phyloP scores from a whole-genome alignment of 1,140 invertebrate species.

The Goniozus legneri region DNA sequence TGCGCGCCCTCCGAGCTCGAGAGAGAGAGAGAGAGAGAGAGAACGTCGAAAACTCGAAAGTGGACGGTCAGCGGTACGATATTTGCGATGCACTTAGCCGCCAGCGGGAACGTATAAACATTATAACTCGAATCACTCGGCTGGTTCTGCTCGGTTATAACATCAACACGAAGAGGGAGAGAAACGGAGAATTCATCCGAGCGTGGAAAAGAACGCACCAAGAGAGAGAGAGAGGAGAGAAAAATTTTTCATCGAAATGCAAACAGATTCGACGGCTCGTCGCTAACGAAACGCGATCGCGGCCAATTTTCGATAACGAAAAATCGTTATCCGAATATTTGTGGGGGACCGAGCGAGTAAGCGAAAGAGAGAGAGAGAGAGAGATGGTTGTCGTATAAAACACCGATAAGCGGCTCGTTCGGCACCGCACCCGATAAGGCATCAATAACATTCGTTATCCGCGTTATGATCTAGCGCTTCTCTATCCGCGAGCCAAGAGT shows the following conservation, averaged over 20 bases:
- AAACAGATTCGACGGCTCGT: neutral
- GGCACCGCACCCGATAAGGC: constrained; percentile 20
- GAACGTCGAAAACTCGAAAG: too few relatives aligned
- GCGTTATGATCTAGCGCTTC: constrained; percentile 13
- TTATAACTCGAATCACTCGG: too few relatives aligned
- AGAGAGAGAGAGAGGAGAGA: neutral
- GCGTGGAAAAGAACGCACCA: constrained; percentile 9
- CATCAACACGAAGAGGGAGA: too few relatives aligned
- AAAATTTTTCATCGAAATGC: neutral
- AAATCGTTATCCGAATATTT: neutral
- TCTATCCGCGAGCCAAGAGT: neutral
- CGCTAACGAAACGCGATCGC: neutral
- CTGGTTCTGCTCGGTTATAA: too few relatives aligned
- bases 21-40: too few relatives aligned
- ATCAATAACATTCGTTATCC: constrained; percentile 45
- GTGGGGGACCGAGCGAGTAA: neutral
- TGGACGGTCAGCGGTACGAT: too few relatives aligned
- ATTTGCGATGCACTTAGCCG: too few relatives aligned
- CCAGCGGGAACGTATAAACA: too few relatives aligned
- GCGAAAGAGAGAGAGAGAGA: constrained; percentile 5
- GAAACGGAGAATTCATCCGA: too few relatives aligned
- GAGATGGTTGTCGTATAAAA: constrained; percentile 34
- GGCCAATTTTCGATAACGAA: constrained; percentile 1
- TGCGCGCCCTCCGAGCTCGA: too few relatives aligned
- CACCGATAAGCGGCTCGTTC: constrained; percentile 31